Evolutionary conservation across 2,888 invertebrate species (phyloP), one percentile per base, ranked within the genome.

Genomic region (Dasypogon diadema): DNA sequence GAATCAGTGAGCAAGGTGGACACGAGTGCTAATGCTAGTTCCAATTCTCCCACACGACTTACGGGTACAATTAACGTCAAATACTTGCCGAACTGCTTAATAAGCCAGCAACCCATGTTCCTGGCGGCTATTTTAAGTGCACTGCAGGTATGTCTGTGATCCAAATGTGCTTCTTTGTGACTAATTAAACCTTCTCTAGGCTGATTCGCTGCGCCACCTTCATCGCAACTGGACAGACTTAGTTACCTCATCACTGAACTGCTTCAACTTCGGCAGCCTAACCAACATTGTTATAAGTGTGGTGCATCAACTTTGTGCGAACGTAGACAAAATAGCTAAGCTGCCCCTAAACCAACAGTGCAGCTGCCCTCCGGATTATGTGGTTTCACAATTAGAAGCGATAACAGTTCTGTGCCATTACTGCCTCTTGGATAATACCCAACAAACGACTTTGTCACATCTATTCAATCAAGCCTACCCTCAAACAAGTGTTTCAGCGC

Each of bases 141-240:
- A 2, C 85, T 95, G 74, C 91, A 93, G 81, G 84, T 78, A 55
- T 74, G 34, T 26, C 10, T 6, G 3, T 56, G 24, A 34, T 26
- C 2, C 34, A 48, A 48, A 48, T 12, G 48, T 8, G 14, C 12
- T 30, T 42, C 22, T 1, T 48, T 70, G 6, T 46, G 5, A 70
- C 12, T 24, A 34, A 55, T 12, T 46, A 16, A 8, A 8, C 12
- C 46, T 46, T 37, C 48, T 74, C 10, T 56, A 78, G 76, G 84
- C 92, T 84, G 89, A 90, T 76, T 91, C 91, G 77, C 88, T 92
- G 85, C 88, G 91, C 58, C 91, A 92, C 81, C 84, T 94, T 79
- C 96, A 96, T 84, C 91, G 92, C 78, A 92, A 93, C 81, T 96
- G 95, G 95, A 90, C 95, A 34, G 91, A 92, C 77, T 88, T 95